Base-by-base conservation (phyloP, 2,888 invertebrate genomes). In the Leucoptera coffeella region DNA sequence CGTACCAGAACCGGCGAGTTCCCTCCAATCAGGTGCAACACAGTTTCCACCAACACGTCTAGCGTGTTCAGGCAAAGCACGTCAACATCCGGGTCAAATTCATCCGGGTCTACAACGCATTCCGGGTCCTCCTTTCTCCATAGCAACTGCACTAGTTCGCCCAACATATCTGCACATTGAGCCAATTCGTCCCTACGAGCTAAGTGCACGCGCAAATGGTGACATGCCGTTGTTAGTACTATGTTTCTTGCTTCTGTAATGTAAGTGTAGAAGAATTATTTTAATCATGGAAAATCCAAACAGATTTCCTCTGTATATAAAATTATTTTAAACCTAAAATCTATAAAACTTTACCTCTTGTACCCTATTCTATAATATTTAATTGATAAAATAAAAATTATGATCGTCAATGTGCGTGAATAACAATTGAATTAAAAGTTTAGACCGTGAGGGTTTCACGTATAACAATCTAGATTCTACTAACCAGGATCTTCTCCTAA, bases 41-140 rank as follows among this genome's bases (percentile, higher is more conserved):
- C 86, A 1, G 89, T 87, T 47, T 91, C 87, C 23, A 93, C 85
- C 4, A 93, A 67, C 31, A 90, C 87, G 41, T 89, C 89, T 30
- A 93, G 56, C 4, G 87, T 80, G 31, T 84, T 83, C 32, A 87
- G 61, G 45, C 88, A 86, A 4, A 93, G 57, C 1, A 85, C 85
- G 40, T 91, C 89, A 3, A 91, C 80, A 43, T 91, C 90, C 22
- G 88, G 62, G 21, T 65, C 67, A n/a, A 60, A 30, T 25, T 65
- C 61, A 21, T 64, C 52, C 37, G 56, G 40, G 40, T 74, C 52
- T 34, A 59, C 31, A 29, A 47, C 62, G 6, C 58, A 53, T 27
- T 72, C 75, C 0, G 71, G 64, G 26, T 72, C 71, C 28, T 71
- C 67, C 31, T 65, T 65, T 40, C 58, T 60, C 75, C 74, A 54